These are phyloP conservation scores for Mus caroli DNA, from an alignment of 2,797 vertebrate genomes.

Conservation along the genomic window DNA sequence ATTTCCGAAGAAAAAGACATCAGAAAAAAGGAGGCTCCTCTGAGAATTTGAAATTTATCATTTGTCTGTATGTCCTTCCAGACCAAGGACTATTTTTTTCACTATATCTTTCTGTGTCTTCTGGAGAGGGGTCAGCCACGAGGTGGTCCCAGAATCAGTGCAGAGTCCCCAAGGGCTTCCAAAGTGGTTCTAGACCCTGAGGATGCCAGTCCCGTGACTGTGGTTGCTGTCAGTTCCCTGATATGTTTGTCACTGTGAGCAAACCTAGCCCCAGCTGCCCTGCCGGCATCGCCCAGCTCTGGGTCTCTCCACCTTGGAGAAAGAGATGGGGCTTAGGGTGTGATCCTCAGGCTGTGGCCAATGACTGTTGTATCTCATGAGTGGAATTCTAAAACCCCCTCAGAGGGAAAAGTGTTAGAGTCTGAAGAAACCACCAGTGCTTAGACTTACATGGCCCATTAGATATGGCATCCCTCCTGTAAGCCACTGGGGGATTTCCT, in stretches of 20 bases:
- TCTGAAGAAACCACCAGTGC: background rate
- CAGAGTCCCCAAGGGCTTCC: background rate
- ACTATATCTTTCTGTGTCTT: background rate
- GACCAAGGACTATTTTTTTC: background rate
- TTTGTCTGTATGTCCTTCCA: background rate
- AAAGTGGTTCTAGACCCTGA: background rate
- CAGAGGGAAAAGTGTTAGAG: background rate
- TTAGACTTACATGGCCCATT: background rate
- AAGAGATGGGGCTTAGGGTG: accelerated
- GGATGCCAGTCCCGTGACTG: accelerated
- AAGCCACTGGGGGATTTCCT: background rate
- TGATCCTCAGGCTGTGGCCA: background rate
- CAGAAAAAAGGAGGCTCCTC: background rate
- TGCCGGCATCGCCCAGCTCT: accelerated
- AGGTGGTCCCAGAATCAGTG: accelerated
- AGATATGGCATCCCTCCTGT: background rate
- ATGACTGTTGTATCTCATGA: accelerated
- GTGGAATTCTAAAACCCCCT: background rate
- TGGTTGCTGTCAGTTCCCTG: too few species aligned
- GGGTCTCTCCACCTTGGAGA: background rate
- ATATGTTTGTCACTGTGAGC: accelerated
- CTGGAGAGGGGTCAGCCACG: background rate
- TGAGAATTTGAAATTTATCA: background rate
- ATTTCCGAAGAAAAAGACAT: background rate
- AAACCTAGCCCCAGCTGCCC: background rate